Percentiles rank a stretch among this genome's conserved stretches.
phyloP scores from a whole-genome alignment of 2,113 vertebrate genomes.

The Actenoides hombroni region DNA sequence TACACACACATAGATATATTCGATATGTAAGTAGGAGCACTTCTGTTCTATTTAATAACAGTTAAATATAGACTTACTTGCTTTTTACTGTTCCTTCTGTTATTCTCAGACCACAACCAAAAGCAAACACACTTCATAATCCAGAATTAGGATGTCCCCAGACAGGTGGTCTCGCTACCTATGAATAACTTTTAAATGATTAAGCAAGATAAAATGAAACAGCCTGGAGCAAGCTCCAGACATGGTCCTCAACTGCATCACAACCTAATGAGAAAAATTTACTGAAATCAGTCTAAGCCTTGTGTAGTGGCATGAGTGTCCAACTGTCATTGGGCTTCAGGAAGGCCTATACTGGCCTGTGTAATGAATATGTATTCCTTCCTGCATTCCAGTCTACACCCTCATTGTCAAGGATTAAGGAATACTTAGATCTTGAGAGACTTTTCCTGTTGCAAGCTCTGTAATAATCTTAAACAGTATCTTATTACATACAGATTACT shows the following conservation, averaged over 20 bases:
- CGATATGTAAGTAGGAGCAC: neutral
- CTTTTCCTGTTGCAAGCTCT: neutral
- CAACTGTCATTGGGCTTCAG: neutral
- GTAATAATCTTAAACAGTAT: neutral
- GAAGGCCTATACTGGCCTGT: neutral
- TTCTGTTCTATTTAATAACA: neutral
- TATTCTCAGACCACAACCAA: neutral
- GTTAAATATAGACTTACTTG: neutral
- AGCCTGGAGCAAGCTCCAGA: neutral
- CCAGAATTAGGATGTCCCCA: neutral
- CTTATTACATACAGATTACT: neutral
- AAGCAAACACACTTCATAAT: neutral
- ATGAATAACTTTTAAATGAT: conserved; percentile 20
- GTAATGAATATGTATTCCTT: neutral
- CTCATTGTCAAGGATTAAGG: neutral
- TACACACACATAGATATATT: neutral
- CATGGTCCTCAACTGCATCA: neutral
- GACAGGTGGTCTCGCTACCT: neutral
- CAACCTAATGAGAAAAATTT: neutral
- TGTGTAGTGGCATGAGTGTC: neutral
- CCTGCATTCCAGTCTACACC: neutral
- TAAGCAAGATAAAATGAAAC: conserved; percentile 18
- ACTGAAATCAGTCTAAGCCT: neutral
- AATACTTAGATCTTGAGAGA: neutral
- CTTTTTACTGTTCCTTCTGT: neutral